Evolutionary conservation across 2,113 vertebrate species (phyloP).

Genomic region (Numenius arquata): DNA sequence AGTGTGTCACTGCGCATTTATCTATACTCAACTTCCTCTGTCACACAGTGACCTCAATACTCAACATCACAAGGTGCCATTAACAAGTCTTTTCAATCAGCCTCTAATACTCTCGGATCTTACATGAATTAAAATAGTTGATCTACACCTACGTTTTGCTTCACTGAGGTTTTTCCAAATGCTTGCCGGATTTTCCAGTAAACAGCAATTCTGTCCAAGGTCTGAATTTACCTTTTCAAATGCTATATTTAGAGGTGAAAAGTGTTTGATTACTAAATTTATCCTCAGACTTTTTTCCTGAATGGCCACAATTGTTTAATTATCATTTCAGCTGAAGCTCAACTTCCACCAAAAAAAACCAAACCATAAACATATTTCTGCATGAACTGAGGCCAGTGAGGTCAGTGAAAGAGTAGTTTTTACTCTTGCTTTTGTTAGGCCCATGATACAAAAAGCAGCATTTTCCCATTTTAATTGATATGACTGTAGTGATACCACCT

Average conservation of each 20-base stretch:
- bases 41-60: background rate
- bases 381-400: background rate
- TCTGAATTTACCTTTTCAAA: background rate
- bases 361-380: background rate
- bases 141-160: background rate
- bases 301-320: background rate
- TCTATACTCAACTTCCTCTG: background rate
- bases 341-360: background rate
- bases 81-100: background rate
- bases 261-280: background rate
- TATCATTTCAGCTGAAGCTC: background rate
- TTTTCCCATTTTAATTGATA: background rate
- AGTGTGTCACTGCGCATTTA: background rate
- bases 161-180: background rate
- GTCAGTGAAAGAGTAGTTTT: background rate
- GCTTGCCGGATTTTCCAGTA: background rate
- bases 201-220: background rate
- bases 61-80: background rate
- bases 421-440: background rate
- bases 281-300: background rate
- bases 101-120: background rate
- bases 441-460: background rate
- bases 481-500: background rate
- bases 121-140: background rate
- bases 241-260: background rate